Evolutionary conservation across 2,113 vertebrate genomes (phyloP).

Genomic region (Calidris pygmaea): DNA sequence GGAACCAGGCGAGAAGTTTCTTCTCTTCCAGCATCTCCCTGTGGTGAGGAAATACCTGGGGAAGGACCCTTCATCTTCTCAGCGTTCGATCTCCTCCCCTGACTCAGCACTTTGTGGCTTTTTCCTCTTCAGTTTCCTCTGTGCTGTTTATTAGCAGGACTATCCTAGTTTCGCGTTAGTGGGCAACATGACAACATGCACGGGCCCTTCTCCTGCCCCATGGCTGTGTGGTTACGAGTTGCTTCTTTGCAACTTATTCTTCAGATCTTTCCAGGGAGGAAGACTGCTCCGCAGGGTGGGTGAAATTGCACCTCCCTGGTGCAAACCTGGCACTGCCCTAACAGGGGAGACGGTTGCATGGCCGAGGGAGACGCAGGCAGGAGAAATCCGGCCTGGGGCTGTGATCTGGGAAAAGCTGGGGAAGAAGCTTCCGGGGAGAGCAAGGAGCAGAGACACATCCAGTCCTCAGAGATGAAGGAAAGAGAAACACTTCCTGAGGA

Average conservation of each 20-base stretch:
- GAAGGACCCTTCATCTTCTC: background rate
- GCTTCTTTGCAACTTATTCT: background rate
- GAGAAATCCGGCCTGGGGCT: background rate
- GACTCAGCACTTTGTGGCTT: background rate
- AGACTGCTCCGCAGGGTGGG: background rate
- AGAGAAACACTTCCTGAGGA: background rate
- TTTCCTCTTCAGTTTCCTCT: background rate
- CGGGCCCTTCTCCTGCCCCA: background rate
- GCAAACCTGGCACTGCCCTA: background rate
- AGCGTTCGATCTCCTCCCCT: background rate
- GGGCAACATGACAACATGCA: background rate
- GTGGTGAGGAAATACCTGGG: background rate
- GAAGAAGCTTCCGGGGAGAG: background rate
- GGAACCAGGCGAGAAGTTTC: background rate
- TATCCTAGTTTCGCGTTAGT: background rate
- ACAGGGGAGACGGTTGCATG: background rate
- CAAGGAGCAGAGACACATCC: background rate
- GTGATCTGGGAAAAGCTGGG: background rate
- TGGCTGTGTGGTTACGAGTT: fast-evolving
- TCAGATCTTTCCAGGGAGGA: background rate
- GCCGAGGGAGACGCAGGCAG: background rate
- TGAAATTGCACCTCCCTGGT: background rate
- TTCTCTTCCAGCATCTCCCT: background rate
- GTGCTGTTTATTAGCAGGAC: background rate
- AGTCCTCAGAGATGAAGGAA: background rate